These are phyloP conservation scores for Gallinago jamesoni DNA, from an alignment of 2,113 vertebrate species.

Conservation along the genomic window DNA sequence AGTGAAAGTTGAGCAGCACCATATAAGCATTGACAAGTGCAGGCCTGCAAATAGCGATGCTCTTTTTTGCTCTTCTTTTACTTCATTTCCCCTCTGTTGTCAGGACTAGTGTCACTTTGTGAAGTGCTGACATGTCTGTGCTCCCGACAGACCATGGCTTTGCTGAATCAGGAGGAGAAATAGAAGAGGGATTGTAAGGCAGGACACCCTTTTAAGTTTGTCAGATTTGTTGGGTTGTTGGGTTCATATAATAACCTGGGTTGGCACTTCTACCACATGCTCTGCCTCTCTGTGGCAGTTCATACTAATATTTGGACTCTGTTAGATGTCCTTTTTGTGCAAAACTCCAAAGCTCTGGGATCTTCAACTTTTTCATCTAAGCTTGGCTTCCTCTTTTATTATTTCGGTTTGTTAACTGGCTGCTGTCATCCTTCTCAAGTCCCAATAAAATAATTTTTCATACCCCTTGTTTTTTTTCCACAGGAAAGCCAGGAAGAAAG, in stretches of 20 bases:
- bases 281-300: background rate
- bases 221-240: background rate
- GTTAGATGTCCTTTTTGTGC: background rate
- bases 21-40: background rate
- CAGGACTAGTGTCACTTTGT: background rate
- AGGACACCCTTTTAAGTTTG: background rate
- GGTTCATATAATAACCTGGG: background rate
- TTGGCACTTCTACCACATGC: background rate
- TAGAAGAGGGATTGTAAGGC: background rate
- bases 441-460: conserved; percentile 28
- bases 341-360: background rate
- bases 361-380: background rate
- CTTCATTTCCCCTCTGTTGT: background rate
- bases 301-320: background rate
- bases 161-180: background rate
- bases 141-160: background rate
- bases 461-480: conserved; percentile 24
- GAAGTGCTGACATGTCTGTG: background rate
- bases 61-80: background rate
- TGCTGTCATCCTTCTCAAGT: background rate
- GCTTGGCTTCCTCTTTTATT: conserved; percentile 24
- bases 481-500: conserved; percentile 63
- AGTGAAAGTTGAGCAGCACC: background rate
- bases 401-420: conserved; percentile 25
- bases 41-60: background rate